Evolutionary conservation across 2,113 vertebrate species (phyloP), one percentile per base, ranked within the genome.

Genomic region (Podarcis muralis): DNA sequence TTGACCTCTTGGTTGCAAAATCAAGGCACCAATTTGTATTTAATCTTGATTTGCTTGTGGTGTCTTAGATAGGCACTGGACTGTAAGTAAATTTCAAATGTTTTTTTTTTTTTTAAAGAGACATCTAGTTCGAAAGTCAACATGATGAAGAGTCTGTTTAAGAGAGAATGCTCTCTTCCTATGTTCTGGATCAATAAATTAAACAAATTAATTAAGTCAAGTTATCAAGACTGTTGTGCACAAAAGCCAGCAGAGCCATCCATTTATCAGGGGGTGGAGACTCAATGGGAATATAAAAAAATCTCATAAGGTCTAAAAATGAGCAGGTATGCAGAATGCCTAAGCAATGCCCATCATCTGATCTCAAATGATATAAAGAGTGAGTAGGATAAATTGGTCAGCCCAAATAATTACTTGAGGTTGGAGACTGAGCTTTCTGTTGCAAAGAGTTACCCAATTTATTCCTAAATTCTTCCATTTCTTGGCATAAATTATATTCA

Each of bases 161-260:
- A 95, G 92, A 83, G 91, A 80, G 84, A 94, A 93, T 93, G 87
- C 90, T 95, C 83, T 92, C 96, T 95, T 96, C 89, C 92, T 93
- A 59, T 90, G 86, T 94, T 86, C 90, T 95, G 92, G 91, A 95
- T 97, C 95, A 94, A 95, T 97, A 96, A 97, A 97, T 97, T 96
- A 97, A 96, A 92, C 88, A 93, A 94, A 96, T 97, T 96, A 97
- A 97, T 98, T 95, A 97, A 97, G 90, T 93, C 84, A 90, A 93
- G 88, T 93, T 95, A 95, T 95, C 95, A 95, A 62, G 84, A 92
- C 94, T 96, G 90, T 94, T 92, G 93, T 84, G 92, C 95, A 96
- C 30, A 84, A 91, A 90, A 92, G 91, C 85, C 84, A 89, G 87
- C 3, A 3, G 85, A 92, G 66, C 4, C 93, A 77, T 86, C 84